Conservation (phyloP, 2,888 invertebrate genomes). For the Homarus gammarus region DNA sequence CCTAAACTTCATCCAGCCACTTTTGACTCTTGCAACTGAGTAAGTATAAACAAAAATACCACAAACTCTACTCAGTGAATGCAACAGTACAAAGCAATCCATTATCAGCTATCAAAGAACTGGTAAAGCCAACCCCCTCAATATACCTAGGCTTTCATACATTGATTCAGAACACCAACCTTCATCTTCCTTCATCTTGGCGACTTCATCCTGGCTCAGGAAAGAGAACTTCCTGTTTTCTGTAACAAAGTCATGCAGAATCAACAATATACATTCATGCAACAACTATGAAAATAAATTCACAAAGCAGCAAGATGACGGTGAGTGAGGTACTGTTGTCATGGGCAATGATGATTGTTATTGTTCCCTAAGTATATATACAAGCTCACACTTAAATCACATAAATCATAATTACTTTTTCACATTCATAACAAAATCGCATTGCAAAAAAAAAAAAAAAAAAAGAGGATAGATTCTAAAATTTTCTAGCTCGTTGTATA, state of each 20-base stretch:
- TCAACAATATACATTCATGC: conserved; percentile 68
- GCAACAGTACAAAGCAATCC: neutral
- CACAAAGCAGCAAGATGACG: neutral
- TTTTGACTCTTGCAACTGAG: too few relatives aligned
- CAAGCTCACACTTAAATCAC: neutral
- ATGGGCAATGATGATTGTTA: neutral
- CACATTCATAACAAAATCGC: too few relatives aligned
- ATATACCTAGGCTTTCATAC: neutral
- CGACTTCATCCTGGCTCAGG: conserved; percentile 95
- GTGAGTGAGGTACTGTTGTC: neutral
- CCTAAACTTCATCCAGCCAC: too few relatives aligned
- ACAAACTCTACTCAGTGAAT: too few relatives aligned
- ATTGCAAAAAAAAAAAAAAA: too few relatives aligned
- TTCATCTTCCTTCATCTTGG: conserved; percentile 95
- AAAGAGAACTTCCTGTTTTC: conserved; percentile 95
- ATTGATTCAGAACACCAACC: conserved; percentile 78
- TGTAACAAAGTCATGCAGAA: conserved; percentile 78
- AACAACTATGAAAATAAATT: conserved; percentile 11
- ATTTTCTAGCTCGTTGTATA: too few relatives aligned
- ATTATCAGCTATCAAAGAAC: neutral
- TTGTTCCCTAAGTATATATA: neutral
- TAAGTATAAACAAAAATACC: too few relatives aligned
- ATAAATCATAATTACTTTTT: neutral
- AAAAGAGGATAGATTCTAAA: too few relatives aligned
- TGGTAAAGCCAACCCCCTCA: neutral